These are phyloP conservation scores for Karalla daura DNA, from an alignment of 2,797 vertebrate species.

Conservation along the genomic window DNA sequence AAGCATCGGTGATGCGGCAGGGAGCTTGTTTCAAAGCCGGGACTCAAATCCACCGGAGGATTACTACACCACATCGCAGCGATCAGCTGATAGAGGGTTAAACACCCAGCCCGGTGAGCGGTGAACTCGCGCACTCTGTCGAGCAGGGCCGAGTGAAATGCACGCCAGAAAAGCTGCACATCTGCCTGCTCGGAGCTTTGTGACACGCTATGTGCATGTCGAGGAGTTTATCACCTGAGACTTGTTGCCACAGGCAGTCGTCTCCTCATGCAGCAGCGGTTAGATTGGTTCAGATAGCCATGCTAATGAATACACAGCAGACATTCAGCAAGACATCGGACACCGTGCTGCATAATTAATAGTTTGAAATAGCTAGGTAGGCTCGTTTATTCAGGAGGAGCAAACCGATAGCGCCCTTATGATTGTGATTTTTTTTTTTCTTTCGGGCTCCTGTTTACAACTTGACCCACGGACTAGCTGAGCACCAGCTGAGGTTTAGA, in stretches of 20 bases:
- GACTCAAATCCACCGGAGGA: background rate
- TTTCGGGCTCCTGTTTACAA: conserved; percentile 10
- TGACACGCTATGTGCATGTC: background rate
- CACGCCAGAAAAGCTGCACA: background rate
- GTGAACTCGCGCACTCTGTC: background rate
- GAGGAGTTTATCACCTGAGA: background rate
- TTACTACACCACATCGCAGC: conserved; percentile 22
- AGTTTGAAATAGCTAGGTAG: conserved; percentile 8
- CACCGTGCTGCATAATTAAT: conserved; percentile 36
- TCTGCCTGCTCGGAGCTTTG: background rate
- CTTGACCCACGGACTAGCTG: background rate
- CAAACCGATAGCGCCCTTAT: conserved; percentile 2
- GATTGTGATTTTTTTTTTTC: background rate
- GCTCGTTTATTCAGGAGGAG: conserved; percentile 12
- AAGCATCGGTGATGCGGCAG: conserved; percentile 35
- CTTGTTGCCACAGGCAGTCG: too few relatives aligned
- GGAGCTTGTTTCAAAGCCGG: conserved; percentile 21
- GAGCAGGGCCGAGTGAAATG: background rate
- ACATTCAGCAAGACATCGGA: conserved; percentile 24
- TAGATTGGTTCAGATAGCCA: conserved; percentile 9
- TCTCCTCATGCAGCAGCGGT: background rate
- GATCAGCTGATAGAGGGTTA: conserved; percentile 5
- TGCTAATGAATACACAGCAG: conserved; percentile 19
- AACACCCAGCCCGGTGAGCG: background rate
- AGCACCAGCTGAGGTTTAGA: background rate